Evolutionary conservation across 2,797 vertebrate species (phyloP).

Genomic region (Pseudochaenichthys georgianus): DNA sequence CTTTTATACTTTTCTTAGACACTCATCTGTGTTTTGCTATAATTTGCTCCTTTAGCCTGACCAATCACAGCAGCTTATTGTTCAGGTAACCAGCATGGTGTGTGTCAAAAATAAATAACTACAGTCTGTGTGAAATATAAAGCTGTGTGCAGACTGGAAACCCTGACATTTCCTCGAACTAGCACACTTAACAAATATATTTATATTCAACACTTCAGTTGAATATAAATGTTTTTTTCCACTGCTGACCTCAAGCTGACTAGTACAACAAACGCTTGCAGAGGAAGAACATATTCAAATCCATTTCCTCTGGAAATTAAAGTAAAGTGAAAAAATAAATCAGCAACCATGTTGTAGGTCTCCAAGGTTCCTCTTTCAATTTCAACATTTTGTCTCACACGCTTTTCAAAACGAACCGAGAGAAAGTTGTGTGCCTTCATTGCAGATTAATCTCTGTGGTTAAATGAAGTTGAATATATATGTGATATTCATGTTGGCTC

Average conservation of each 20-base stretch:
- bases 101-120: slow-evolving; percentile 31
- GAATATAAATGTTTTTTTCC: slow-evolving; percentile 30
- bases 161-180: slow-evolving; percentile 29
- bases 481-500: slow-evolving; percentile 69
- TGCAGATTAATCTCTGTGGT: slow-evolving; percentile 55
- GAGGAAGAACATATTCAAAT: slow-evolving; percentile 9
- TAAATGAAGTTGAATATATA: slow-evolving; percentile 74
- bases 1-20: slow-evolving; percentile 9
- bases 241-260: slow-evolving; percentile 4
- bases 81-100: slow-evolving; percentile 76
- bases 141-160: slow-evolving; percentile 2
- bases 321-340: slow-evolving; percentile 14
- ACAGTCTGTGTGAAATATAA: slow-evolving; percentile 35
- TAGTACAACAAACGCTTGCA: slow-evolving; percentile 9
- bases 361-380: slow-evolving; percentile 9
- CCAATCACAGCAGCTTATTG: slow-evolving; percentile 53
- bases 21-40: slow-evolving; percentile 51
- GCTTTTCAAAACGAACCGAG: slow-evolving; percentile 33
- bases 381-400: background rate
- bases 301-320: slow-evolving; percentile 15
- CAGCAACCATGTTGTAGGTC: background rate
- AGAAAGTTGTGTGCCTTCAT: slow-evolving; percentile 26
- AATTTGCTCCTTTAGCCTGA: slow-evolving; percentile 66
- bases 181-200: slow-evolving; percentile 13
- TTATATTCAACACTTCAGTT: slow-evolving; percentile 23